Percentiles rank a stretch among this genome's conserved stretches.
Evolutionary conservation across 2,797 vertebrate species (phyloP).

Genomic region (Bradypus variegatus): DNA sequence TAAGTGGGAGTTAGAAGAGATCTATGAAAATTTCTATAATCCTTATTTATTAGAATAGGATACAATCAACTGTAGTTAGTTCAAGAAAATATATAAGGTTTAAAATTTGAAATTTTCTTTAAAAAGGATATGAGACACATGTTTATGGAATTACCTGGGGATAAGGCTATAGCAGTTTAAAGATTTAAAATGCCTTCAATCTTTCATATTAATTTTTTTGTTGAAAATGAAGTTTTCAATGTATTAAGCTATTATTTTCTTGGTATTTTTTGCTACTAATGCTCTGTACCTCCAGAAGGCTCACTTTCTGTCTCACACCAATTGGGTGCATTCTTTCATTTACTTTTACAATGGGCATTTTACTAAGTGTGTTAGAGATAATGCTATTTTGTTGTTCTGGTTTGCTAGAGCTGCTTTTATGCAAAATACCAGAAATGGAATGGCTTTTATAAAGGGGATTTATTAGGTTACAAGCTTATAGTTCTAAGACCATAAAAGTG

Average conservation of each 20-base stretch:
- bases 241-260: neutral
- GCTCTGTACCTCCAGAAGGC: neutral
- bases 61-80: neutral
- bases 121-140: constrained; percentile 8
- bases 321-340: neutral
- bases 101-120: constrained; percentile 30
- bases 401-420: too few relatives aligned
- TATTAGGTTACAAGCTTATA: too few relatives aligned
- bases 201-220: neutral
- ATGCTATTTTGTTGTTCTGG: neutral
- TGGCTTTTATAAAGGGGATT: too few relatives aligned
- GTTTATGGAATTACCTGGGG: constrained; percentile 5
- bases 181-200: constrained; percentile 7
- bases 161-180: neutral
- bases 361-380: neutral
- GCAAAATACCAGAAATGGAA: too few relatives aligned
- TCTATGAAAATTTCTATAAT: neutral
- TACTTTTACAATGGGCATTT: neutral
- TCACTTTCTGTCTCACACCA: neutral
- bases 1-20: neutral
- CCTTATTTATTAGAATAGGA: neutral
- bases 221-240: neutral
- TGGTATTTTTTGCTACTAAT: neutral
- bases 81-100: constrained; percentile 9
- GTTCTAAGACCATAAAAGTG: too few relatives aligned